A percentile compares a stretch with the other conserved stretches of the same genome.
These are phyloP conservation scores for Palythoa caribaeorum DNA, from an alignment of 92 coral and sea anemone species.

Conservation along the genomic window DNA sequence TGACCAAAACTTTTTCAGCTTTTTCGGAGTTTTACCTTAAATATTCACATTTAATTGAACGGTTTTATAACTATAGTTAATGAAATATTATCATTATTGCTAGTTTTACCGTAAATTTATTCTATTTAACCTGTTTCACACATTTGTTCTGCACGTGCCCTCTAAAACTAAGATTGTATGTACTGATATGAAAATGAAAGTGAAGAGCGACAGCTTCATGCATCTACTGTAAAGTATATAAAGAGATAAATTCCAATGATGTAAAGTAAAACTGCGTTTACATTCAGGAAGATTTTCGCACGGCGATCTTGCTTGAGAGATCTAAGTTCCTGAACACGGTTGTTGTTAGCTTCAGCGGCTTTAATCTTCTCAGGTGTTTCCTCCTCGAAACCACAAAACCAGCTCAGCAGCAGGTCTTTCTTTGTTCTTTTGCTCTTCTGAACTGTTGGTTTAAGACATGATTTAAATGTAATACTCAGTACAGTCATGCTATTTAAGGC, in stretches of 20 bases:
- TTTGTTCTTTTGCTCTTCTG: neutral
- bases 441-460: neutral
- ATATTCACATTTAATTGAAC: too few species aligned
- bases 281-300: constrained; percentile 61
- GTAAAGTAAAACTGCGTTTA: constrained; percentile 57
- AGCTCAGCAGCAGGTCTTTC: constrained; percentile 41
- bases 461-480: neutral
- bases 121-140: too few species aligned
- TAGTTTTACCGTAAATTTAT: too few species aligned
- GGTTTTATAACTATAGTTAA: too few species aligned
- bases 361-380: constrained; percentile 36
- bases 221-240: constrained; percentile 49
- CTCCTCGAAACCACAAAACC: constrained; percentile 73
- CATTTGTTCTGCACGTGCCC: too few species aligned
- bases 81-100: too few species aligned
- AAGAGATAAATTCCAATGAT: constrained; percentile 62
- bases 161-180: too few species aligned
- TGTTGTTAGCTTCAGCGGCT: constrained; percentile 43
- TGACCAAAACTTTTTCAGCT: too few species aligned
- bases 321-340: constrained; percentile 50
- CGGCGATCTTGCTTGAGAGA: constrained; percentile 64
- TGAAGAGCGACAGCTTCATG: neutral
- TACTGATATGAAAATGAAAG: neutral
- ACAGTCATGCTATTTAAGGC: neutral
- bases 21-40: too few species aligned